Base-by-base conservation (phyloP, 2,113 vertebrate species). In the Rutilus rutilus region DNA sequence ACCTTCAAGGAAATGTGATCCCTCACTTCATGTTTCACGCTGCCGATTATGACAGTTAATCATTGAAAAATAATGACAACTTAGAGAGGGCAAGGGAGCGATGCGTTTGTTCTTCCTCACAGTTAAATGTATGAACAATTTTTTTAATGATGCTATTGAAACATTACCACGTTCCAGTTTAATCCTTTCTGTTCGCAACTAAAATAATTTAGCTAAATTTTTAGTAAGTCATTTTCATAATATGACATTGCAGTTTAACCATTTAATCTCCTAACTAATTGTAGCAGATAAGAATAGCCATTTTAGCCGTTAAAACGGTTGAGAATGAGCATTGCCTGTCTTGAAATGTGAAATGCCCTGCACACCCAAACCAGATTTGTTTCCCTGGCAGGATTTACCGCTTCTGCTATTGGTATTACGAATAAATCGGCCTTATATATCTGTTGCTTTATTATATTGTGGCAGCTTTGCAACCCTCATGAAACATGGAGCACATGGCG, bases 351-450 rank as follows among this genome's bases (percentile, higher is more conserved):
- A 67, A 67, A 33, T 67, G 59, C 59, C 62, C 57, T 65, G 50
- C 47, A 36, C 45, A 36, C 54, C 30, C 45, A 39, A 76, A 39
- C 88, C 89, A 92, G 91, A 93, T 93, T 92, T 92, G 89, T 90
- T 89, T 91, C 79, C 45, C 88, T 91, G 21, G 47, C 64, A 71
- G 91, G 93, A 94, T 93, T 93, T 92, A 87, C 86, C 73, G 75
- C 86, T 85, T 90, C 90, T 89, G 88, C n/a, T 77, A 33, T 88
- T 88, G 89, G 90, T 91, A 91, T 93, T 92, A 92, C 90, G 92
- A 91, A 92, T 92, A 93, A 93, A 93, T 91, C 91, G 87, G 87
- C 75, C 87, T 89, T 82, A 84, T 88, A 78, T 86, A 64, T 80
- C 89, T 83, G 79, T 88, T 87, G 50, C 89, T 86, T 91, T 90